Conservation (phyloP, 1,140 invertebrate genomes). For the Grapholita molesta region DNA sequence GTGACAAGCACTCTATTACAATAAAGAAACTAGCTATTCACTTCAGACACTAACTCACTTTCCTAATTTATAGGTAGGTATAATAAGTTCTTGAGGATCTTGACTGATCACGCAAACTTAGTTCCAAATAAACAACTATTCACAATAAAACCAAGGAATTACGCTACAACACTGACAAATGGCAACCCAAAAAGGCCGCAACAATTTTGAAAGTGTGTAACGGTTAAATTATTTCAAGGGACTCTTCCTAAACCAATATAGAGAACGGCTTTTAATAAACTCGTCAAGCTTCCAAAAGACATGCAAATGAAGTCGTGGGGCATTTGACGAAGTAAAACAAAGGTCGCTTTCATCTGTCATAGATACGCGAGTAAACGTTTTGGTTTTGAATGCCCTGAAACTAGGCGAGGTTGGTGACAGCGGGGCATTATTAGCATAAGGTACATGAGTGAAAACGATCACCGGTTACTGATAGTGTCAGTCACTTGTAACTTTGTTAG, state of each 20-base stretch:
- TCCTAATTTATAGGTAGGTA: too few species aligned
- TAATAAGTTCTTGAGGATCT: background rate
- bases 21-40: background rate
- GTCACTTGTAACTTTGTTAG: background rate
- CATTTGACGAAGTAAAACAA: slow-evolving; percentile 9
- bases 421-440: slow-evolving; percentile 3
- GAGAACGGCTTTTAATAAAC: slow-evolving; percentile 1
- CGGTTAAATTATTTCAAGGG: background rate
- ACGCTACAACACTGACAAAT: background rate
- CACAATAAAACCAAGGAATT: background rate
- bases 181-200: background rate
- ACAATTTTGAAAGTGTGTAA: background rate
- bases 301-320: slow-evolving; percentile 1
- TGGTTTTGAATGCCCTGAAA: slow-evolving; percentile 8
- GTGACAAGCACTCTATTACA: background rate
- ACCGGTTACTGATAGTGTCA: background rate
- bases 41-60: too few species aligned
- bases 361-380: background rate
- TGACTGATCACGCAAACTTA: background rate
- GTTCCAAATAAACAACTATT: background rate
- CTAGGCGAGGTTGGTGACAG: slow-evolving; percentile 6
- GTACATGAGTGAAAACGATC: background rate
- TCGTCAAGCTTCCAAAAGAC: slow-evolving; percentile 8
- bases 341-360: slow-evolving; percentile 15
- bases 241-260: background rate